Base-by-base conservation (phyloP, 2,888 invertebrate genomes). In the Osmoderma eremita region DNA sequence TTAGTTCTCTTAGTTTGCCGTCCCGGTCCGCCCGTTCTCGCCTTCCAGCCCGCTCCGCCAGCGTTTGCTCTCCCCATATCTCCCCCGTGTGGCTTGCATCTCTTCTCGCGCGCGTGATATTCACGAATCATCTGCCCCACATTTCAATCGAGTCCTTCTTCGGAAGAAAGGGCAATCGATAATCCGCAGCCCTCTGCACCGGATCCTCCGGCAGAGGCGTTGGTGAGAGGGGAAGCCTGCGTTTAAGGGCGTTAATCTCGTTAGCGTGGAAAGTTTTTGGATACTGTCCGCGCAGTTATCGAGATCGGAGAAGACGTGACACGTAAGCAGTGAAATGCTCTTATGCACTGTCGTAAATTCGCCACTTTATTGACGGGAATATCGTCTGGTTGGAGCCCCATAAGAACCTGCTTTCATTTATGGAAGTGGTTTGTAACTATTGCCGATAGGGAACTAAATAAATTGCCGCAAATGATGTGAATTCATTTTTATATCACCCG, bases 381-480 rank as follows among this genome's bases (percentile, higher is more conserved):
- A 51, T 48, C 48, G 6, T 53, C 36, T 30, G 65, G 49, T 30
- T 30, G 30, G 30, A 30, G 30, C 30, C 30, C 68, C 50, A 61
- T 68, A 65, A 68, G 64, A 51, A 64, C 65, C 65, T 68, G 64
- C 61, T 68, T 53, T 68, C 56, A 68, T 68, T 50, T 45, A 15
- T 39, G 15, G 61, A 58, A 68, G 68, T 68, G 65, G 30, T 30
- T 30, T 30, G 30, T 30, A 30, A 30, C 30, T 30, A 10, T 30
- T 30, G 30, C 5, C 6, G 6, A 8, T 5, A 5, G 30, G 30
- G 30, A 10, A 30, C 8, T 8, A 30, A 30, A 30, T 30, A 30
- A 30, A 30, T 6, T 30, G 30, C 10, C 30, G 8, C 30, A 30
- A 30, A 30, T 30, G 30, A 30, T 30, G 6, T 3, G 10, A 30